Base-by-base conservation (phyloP, 2,888 invertebrate species). In the Plagiodera versicolora region DNA sequence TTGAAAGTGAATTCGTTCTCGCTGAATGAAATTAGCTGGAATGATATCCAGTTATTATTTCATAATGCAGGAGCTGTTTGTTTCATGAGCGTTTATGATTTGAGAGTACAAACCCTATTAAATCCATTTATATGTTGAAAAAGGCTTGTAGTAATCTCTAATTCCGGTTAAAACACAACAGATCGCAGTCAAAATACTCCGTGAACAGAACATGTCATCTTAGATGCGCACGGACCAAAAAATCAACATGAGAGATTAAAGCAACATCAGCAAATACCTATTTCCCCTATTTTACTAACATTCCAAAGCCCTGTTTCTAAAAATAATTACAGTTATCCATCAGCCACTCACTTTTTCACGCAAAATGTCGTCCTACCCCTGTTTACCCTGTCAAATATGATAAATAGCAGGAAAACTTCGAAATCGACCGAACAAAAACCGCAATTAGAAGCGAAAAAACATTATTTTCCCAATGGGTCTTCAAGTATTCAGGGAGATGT, bases 391-490 rank as follows among this genome's bases (percentile, higher is more conserved):
- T 28, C 30, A 17, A 18, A 17, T 32, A 30, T n/a, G 24, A 32
- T 51, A 32, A 18, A 17, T 32, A 32, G 32, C 32, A 35, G 32
- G 18, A 51, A 51, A 51, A 35, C 51, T 52, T 19, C 51, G 8
- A 10, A 52, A 39, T 35, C 39, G 14, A 39, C 14, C 1, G 20
- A 52, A 52, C 51, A 35, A 52, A 52, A 52, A 35, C 51, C 39
- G 51, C 51, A 52, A 39, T 52, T 52, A 52, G 51, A 35, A 39
- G 51, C 39, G 35, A 52, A 52, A 35, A 52, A 52, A 51, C 35
- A 52, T 20, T n/a, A 35, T 39, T 52, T 20, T 52, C 20, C 20
- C 20, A 20, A 20, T 35, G 35, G 18, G 14, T 14, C 10, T n/a
- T 52, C 1, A 35, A 51, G 51, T 32, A 35, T 50, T 50, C 11